A percentile compares a stretch with the other conserved stretches of the same genome.
Conservation (phyloP, 2,113 vertebrate genomes). For the Thoracochromis brauschi region DNA sequence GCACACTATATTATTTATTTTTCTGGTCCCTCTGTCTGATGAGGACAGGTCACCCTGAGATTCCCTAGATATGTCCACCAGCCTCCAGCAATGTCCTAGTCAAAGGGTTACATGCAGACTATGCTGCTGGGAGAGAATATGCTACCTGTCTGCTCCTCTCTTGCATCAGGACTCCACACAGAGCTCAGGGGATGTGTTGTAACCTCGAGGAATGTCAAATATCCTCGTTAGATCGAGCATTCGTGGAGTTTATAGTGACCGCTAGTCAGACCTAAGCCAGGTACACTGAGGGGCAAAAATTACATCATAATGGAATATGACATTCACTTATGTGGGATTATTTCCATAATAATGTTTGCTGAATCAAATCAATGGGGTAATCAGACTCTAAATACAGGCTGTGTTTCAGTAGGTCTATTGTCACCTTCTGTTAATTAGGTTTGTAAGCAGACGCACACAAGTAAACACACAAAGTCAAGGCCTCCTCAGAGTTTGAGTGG, state of each 20-base stretch:
- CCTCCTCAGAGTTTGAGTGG: background rate
- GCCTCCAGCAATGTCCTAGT: conserved; percentile 42
- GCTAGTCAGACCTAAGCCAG: background rate
- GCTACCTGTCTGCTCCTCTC: conserved; percentile 31
- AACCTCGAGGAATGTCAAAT: conserved; percentile 56
- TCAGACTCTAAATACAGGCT: background rate
- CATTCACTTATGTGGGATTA: background rate
- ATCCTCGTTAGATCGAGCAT: background rate
- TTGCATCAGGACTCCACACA: conserved; percentile 13
- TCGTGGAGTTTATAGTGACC: background rate
- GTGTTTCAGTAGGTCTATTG: background rate
- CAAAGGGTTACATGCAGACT: conserved; percentile 31
- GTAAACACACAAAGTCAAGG: background rate
- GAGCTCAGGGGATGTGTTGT: conserved; percentile 35
- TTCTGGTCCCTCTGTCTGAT: background rate
- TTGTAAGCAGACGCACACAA: background rate
- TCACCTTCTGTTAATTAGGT: conserved; percentile 1
- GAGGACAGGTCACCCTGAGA: conserved; percentile 58
- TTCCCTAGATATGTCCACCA: conserved; percentile 40
- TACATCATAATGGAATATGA: background rate
- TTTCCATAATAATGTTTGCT: background rate
- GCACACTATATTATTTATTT: background rate
- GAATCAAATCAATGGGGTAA: background rate
- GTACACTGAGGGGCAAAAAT: background rate
- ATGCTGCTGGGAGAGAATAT: conserved; percentile 38